phyloP scores from a whole-genome alignment of 2,797 vertebrate species.

The Sandelia bainsii region DNA sequence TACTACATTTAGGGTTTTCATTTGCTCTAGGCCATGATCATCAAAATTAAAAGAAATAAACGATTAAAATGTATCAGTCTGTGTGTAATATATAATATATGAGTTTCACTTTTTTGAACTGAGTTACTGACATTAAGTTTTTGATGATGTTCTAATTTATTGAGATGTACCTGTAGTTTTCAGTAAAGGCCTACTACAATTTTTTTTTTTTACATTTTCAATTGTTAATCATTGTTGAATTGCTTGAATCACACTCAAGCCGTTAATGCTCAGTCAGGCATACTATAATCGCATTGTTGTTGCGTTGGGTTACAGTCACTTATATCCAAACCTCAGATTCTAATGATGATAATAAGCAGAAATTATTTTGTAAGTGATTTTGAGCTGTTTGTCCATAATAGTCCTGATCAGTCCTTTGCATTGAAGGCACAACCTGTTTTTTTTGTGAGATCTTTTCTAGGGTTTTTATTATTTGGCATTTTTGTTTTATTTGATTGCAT shows the following conservation, averaged over 20 bases:
- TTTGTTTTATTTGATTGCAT: too few species aligned
- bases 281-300: background rate
- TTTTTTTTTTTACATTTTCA: background rate
- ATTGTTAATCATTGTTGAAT: too few species aligned
- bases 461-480: too few species aligned
- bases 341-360: background rate
- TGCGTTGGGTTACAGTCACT: background rate
- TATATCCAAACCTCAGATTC: background rate
- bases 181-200: background rate
- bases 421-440: background rate
- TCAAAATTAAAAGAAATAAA: too few species aligned
- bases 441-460: slow-evolving; percentile 19
- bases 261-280: background rate
- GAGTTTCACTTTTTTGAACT: too few species aligned
- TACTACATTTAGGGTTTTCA: too few species aligned
- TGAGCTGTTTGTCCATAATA: background rate
- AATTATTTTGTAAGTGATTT: too few species aligned
- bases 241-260: background rate
- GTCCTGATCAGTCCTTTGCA: background rate
- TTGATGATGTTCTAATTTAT: too few species aligned
- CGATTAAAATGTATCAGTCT: too few species aligned
- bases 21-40: too few species aligned
- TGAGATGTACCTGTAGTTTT: background rate
- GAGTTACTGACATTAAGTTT: too few species aligned
- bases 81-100: too few species aligned